These are phyloP conservation scores for Clivina fossor DNA, from an alignment of 2,888 invertebrate genomes.

Conservation along the genomic window DNA sequence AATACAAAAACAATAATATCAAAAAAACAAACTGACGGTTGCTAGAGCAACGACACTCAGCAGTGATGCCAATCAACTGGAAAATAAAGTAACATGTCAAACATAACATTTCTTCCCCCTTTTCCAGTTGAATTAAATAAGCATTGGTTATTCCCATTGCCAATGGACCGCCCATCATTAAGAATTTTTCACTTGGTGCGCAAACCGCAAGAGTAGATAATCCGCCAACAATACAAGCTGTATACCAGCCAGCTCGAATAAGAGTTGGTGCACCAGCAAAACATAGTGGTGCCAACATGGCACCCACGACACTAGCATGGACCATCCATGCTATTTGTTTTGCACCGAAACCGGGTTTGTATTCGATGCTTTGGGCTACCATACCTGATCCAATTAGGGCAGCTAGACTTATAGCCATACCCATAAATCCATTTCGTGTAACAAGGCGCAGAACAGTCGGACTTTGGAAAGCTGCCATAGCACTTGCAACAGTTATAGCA, in stretches of 20 bases:
- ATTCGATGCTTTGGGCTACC: slow-evolving; percentile 80
- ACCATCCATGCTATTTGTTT: slow-evolving; percentile 86
- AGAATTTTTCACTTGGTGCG: slow-evolving; percentile 96
- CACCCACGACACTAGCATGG: slow-evolving; percentile 88
- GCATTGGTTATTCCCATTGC: too few species aligned
- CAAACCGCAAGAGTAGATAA: slow-evolving; percentile 90
- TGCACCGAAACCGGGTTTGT: slow-evolving; percentile 75
- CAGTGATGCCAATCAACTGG: too few species aligned
- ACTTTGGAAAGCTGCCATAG: slow-evolving; percentile 79
- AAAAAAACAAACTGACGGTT: too few species aligned
- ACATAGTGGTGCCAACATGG: slow-evolving; percentile 88
- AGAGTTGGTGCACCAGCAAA: slow-evolving; percentile 90
- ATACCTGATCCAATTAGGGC: slow-evolving; percentile 91
- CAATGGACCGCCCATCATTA: slow-evolving; percentile 93
- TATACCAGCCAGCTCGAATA: slow-evolving; percentile 88
- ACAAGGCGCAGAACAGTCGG: slow-evolving; percentile 81
- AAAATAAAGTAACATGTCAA: too few species aligned
- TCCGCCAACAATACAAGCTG: slow-evolving; percentile 93
- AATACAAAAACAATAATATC: too few species aligned
- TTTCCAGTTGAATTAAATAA: too few species aligned
- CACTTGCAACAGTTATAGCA: slow-evolving; percentile 78
- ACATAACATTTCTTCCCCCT: too few species aligned
- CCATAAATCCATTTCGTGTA: slow-evolving; percentile 77
- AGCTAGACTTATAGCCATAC: slow-evolving; percentile 76
- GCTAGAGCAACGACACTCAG: too few species aligned